Base-by-base conservation (phyloP, 35 echinoderm and acorn worm genomes). In the Heliocidaris tuberculata region DNA sequence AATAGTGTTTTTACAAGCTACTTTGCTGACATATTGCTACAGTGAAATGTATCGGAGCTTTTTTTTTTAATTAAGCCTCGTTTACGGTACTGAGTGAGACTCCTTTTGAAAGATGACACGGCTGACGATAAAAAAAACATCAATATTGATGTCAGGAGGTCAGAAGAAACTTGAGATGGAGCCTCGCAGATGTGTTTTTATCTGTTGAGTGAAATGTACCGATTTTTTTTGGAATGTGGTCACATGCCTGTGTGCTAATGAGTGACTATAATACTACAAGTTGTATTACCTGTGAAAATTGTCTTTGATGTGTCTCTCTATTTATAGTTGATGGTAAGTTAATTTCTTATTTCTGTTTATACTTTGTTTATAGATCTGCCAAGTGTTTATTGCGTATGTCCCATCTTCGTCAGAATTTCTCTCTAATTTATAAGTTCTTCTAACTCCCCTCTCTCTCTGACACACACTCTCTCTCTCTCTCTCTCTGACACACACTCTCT, bases 171-270 rank as follows among this genome's bases (percentile, higher is more conserved):
- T n/a, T 78, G 65, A 78, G 65, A 78, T 27, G 15, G 21, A 78
- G 65, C 65, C 65, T 6, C 0, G 65, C 65, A 78, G 65, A 78
- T 78, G 65, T 78, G 65, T 78, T 19, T 78, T 78, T 78, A 78
- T 78, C 65, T 78, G 65, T 78, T 78, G 65, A 78, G 65, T 78
- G 65, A 78, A 78, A 78, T 78, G 65, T 78, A 78, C 65, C 3
- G 65, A 78, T 78, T 78, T 70, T 27, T n/a, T 7, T 78, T n/a
- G 65, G 65, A 78, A 78, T 78, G 21, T 19, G 17, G 65, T 78
- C 65, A 78, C 65, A 78, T 78, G 65, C 19, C 27, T 78, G 65
- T 78, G 24, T 78, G 65, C 65, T 78, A 78, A 78, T 21, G 65
- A 78, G 17, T 78, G 65, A 7, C 65, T 78, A 19, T 78, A 78